Evolutionary conservation across 2,888 invertebrate species (phyloP).

Genomic region (Acleris laterana): DNA sequence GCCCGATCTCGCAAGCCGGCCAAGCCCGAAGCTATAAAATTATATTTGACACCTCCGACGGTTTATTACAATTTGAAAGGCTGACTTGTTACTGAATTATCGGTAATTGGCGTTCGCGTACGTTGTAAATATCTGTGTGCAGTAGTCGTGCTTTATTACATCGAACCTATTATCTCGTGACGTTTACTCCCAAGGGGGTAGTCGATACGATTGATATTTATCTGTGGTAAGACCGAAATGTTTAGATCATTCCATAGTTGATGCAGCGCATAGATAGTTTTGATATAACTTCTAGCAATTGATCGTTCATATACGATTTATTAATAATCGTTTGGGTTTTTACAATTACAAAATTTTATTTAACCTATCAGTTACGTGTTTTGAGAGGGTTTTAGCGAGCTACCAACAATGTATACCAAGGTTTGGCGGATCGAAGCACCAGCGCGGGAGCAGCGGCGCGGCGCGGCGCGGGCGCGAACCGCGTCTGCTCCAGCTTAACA

Average conservation of each 20-base stretch:
- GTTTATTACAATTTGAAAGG: constrained; percentile 59
- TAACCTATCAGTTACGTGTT: no score
- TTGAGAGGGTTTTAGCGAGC: no score
- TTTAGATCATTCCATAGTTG: constrained; percentile 8
- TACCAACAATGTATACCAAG: not conserved
- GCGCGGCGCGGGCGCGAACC: constrained; percentile 53
- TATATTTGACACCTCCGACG: constrained; percentile 54
- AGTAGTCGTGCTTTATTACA: constrained; percentile 42
- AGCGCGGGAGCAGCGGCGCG: constrained; percentile 50
- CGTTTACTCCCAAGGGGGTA: constrained; percentile 24
- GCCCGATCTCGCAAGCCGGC: constrained; percentile 42
- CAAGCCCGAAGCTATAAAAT: constrained; percentile 51
- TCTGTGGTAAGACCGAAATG: constrained; percentile 1
- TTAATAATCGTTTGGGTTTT: no score
- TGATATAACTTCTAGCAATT: not conserved
- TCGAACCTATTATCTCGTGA: constrained; percentile 26
- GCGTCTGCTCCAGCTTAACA: constrained; percentile 67
- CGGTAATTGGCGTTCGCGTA: constrained; percentile 53
- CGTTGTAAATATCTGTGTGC: constrained; percentile 45
- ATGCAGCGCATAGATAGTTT: not conserved
- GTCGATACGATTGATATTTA: constrained; percentile 14
- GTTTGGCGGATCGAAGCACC: constrained; percentile 45
- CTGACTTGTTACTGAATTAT: constrained; percentile 56
- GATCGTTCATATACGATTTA: not conserved
- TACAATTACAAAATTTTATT: no score